Percentiles rank a stretch among this genome's conserved stretches.
Conservation (phyloP, 1,140 invertebrate genomes). For the Micrasema minimum region DNA sequence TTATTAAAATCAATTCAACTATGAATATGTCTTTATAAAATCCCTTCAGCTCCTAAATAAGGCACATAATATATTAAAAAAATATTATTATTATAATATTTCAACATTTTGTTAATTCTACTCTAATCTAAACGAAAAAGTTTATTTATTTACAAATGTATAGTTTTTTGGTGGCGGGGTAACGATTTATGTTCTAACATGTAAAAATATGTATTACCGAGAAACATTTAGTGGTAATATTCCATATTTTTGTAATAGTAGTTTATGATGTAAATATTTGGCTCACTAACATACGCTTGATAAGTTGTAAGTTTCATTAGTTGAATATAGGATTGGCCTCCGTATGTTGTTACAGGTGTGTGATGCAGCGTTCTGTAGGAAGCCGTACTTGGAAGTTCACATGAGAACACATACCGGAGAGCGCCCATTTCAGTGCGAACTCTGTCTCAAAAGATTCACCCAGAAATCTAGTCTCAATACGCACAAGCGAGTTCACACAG, state of each 20-base stretch:
- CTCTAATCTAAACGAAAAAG: not conserved
- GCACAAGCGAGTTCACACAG: conserved; percentile 78
- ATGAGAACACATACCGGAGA: conserved; percentile 65
- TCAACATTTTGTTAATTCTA: no score
- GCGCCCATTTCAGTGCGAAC: conserved; percentile 74
- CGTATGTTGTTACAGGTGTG: conserved; percentile 58
- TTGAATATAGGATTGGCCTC: no score
- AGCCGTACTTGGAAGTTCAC: conserved; percentile 71
- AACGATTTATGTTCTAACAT: not conserved
- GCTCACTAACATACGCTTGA: no score
- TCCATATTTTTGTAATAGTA: no score
- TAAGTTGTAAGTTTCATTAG: no score
- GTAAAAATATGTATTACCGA: conserved; percentile 20
- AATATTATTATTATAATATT: no score
- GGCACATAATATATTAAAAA: no score
- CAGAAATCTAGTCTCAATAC: conserved; percentile 77
- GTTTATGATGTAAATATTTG: no score
- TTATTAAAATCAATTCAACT: no score
- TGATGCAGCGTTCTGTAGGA: conserved; percentile 73
- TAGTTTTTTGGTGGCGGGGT: not conserved
- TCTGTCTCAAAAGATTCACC: conserved; percentile 72
- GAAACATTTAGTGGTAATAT: no score
- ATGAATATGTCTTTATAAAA: no score
- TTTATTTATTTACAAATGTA: not conserved
- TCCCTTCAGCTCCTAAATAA: no score